Base-by-base conservation (phyloP, 2,888 invertebrate genomes). In the Mimachlamys varia region DNA sequence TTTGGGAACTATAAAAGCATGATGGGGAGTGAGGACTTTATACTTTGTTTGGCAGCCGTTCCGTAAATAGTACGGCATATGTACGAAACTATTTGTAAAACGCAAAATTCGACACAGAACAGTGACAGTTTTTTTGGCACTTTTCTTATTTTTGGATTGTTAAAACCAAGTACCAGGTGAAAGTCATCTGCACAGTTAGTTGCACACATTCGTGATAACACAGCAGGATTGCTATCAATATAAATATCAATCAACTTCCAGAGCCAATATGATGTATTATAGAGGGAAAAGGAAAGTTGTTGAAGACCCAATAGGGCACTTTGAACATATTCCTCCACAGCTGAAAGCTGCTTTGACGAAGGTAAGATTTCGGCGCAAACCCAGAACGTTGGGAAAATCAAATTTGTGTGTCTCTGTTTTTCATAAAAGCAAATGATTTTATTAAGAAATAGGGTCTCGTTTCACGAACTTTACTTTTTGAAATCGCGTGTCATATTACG, bases 261-360 rank as follows among this genome's bases (percentile, higher is more conserved):
- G 27, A 7, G 27, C 33, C 27, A 76, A 76, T 15, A 76, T 76
- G 76, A 76, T 76, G 76, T 76, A 76, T 22, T 76, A 33, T 76
- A 76, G 76, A 76, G 76, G 76, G 15, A 76, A 76, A 76, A 27
- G 76, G 27, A 76, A 76, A 76, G 76, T 76, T 1, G 76, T 76
- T 27, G 76, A 76, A 76, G 27, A 76, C 33, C 76, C 76, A 10
- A 27, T 76, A 5, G 76, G 76, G 0, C 76, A 76, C 33, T 76
- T 76, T 33, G 76, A 76, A 15, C 76, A 76, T 76, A 76, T 76
- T 76, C 27, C 76, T 27, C 76, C 76, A 27, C 76, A 76, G 22
- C 27, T 22, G 33, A 76, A 76, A 22, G 76, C 76, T 15, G 76
- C 76, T 33, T 27, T 76, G 76, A 76, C 2, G 4, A 76, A 76